These are phyloP conservation scores for Zaprionus nigranus DNA, from an alignment of 1,140 invertebrate genomes.

Conservation along the genomic window DNA sequence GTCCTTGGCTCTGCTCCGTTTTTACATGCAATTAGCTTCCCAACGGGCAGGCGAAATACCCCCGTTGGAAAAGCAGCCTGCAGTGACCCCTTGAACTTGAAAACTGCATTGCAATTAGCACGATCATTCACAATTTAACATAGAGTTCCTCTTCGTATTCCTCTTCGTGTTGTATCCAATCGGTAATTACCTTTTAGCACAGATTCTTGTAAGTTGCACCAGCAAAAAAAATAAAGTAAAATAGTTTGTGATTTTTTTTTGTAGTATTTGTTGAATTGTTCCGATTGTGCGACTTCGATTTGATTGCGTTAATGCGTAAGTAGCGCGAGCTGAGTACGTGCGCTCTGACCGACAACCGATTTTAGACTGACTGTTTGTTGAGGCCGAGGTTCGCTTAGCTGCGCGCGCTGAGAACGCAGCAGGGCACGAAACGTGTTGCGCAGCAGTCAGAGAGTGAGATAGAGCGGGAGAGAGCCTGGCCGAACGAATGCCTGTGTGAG, in stretches of 20 bases:
- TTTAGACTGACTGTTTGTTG: constrained; percentile 19
- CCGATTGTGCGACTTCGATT: constrained; percentile 2
- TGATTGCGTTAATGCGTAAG: background rate
- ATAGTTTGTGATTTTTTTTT: constrained; percentile 4
- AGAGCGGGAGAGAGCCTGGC: background rate
- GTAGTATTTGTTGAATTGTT: constrained; percentile 5
- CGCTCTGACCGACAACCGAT: constrained; percentile 13
- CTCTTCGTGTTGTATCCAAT: background rate
- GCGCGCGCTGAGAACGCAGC: constrained; percentile 25
- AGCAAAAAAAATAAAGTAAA: constrained; percentile 18
- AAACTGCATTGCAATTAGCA: constrained; percentile 12
- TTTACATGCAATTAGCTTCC: constrained; percentile 46
- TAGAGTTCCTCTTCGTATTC: background rate
- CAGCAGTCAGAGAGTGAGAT: constrained; percentile 11
- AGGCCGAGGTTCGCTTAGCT: constrained; percentile 15
- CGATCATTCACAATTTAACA: background rate
- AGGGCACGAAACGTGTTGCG: constrained; percentile 40
- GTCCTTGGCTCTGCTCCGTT: background rate
- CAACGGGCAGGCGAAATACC: constrained; percentile 6
- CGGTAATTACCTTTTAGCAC: constrained; percentile 7
- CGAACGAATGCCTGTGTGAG: background rate
- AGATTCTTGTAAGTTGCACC: constrained; percentile 5
- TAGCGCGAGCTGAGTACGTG: constrained; percentile 3
- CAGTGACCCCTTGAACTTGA: constrained; percentile 6
- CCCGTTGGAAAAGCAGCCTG: constrained; percentile 8